Conservation (phyloP, 2,113 vertebrate genomes). For the Psephotus haematonotus region DNA sequence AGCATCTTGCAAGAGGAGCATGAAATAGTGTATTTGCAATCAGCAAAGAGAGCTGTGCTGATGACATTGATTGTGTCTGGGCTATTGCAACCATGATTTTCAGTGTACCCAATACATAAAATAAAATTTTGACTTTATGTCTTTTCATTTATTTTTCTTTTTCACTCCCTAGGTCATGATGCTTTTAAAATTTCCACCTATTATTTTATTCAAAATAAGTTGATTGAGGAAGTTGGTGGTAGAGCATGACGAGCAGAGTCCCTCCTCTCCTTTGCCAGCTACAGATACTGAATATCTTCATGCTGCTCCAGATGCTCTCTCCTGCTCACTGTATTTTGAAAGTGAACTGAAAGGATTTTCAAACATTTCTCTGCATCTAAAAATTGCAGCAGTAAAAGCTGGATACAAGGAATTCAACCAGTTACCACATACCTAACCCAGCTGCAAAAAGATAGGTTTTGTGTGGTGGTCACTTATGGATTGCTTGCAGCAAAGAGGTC, state of each 20-base stretch:
- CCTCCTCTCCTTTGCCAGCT: not conserved
- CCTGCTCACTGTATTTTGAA: not conserved
- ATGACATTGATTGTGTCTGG: not conserved
- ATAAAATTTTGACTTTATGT: not conserved
- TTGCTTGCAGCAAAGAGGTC: not conserved
- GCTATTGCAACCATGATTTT: not conserved
- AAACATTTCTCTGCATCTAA: not conserved
- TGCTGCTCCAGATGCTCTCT: not conserved
- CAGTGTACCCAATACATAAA: not conserved
- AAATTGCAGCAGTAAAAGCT: not conserved
- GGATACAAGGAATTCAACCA: not conserved
- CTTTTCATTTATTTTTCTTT: not conserved
- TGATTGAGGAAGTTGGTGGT: not conserved
- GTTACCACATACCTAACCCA: not conserved
- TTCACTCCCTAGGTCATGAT: not conserved
- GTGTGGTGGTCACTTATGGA: not conserved
- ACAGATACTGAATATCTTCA: not conserved
- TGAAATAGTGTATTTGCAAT: not conserved
- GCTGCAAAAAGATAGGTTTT: not conserved
- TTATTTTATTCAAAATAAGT: not conserved
- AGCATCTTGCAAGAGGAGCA: not conserved
- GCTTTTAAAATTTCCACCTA: not conserved
- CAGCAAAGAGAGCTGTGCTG: not conserved
- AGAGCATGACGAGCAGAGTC: not conserved
- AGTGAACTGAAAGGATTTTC: not conserved